A percentile compares a stretch with the other conserved stretches of the same genome.
Evolutionary conservation across 2,888 invertebrate species (phyloP).

Genomic region (Pyrrhosoma nymphula): DNA sequence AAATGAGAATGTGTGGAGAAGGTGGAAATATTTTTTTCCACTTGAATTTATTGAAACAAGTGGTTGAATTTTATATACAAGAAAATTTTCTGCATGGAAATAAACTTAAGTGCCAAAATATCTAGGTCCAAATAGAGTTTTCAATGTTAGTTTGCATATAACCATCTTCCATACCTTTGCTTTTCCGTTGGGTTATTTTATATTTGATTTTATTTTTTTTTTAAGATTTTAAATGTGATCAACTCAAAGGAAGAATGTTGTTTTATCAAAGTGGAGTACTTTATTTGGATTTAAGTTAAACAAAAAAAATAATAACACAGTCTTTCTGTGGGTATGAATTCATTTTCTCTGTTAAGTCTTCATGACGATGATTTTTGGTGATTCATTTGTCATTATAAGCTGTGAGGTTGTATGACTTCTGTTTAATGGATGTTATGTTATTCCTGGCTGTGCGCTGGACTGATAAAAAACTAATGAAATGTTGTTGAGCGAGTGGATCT

Average conservation of each 20-base stretch:
- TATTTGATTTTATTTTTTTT: conserved; percentile 37
- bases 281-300: conserved; percentile 29
- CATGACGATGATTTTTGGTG: conserved; percentile 26
- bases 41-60: conserved; percentile 61
- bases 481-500: conserved; percentile 55
- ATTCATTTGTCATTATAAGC: conserved; percentile 50
- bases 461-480: conserved; percentile 42
- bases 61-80: conserved; percentile 66
- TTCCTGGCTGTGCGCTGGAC: conserved; percentile 67
- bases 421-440: conserved; percentile 57
- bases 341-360: conserved; percentile 17
- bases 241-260: neutral
- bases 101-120: conserved; percentile 58
- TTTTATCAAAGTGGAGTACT: conserved; percentile 14
- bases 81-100: conserved; percentile 62
- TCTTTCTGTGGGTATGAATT: conserved; percentile 47
- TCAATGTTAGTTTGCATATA: conserved; percentile 34
- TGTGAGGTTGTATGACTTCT: conserved; percentile 57
- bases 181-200: conserved; percentile 45
- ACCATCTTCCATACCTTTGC: neutral
- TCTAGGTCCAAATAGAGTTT: conserved; percentile 44
- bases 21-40: conserved; percentile 62
- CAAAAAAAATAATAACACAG: neutral
- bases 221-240: conserved; percentile 30
- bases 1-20: conserved; percentile 34